Conservation (phyloP, 2,797 vertebrate species). For the Cichlasoma orientale region DNA sequence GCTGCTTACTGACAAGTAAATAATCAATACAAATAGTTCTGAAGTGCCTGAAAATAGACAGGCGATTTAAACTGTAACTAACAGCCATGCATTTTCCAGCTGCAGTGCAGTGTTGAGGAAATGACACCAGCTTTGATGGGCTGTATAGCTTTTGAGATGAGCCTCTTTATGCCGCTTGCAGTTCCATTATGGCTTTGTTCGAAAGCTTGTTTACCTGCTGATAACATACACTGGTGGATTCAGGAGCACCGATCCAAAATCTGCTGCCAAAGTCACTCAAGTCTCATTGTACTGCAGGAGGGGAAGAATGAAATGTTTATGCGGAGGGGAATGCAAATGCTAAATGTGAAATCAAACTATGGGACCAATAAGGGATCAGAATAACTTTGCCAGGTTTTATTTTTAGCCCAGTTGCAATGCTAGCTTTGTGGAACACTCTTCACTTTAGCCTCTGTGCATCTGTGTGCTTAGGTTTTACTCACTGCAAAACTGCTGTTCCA, state of each 20-base stretch:
- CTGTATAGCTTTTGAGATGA: conserved; percentile 87
- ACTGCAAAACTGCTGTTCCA: conserved; percentile 55
- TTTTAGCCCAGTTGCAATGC: conserved; percentile 84
- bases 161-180: conserved; percentile 85
- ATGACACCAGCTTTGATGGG: conserved; percentile 86
- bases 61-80: conserved; percentile 81
- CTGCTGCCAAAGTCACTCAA: conserved; percentile 88
- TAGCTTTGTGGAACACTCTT: conserved; percentile 75
- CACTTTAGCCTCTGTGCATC: conserved; percentile 77
- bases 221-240: conserved; percentile 91
- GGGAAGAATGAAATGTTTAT: conserved; percentile 87
- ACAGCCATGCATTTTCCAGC: conserved; percentile 79
- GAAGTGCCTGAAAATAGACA: conserved; percentile 82
- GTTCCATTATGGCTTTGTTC: conserved; percentile 89
- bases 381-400: conserved; percentile 87
- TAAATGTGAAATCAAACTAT: conserved; percentile 89
- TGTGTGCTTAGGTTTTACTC: conserved; percentile 66
- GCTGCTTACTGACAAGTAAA: conserved; percentile 81
- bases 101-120: conserved; percentile 82
- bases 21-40: conserved; percentile 83
- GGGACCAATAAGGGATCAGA: conserved; percentile 85
- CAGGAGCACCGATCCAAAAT: conserved; percentile 87
- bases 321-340: conserved; percentile 84
- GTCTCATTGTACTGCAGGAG: conserved; percentile 86
- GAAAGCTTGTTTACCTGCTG: conserved; percentile 91